Percentiles rank a stretch among this genome's conserved stretches.
Conservation (phyloP, 2,797 vertebrate genomes). For the Brotula barbata region DNA sequence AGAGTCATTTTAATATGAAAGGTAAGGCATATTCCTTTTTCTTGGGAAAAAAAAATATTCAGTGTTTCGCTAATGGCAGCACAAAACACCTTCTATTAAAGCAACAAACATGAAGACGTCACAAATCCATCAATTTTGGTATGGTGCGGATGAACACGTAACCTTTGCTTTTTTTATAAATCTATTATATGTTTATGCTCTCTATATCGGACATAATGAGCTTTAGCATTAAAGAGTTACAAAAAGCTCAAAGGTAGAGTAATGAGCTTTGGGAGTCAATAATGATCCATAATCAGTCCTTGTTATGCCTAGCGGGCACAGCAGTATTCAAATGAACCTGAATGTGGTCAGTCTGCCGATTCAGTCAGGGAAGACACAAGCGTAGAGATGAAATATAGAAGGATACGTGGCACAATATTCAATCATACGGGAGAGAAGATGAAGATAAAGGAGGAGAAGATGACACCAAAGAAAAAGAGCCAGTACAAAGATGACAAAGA, state of each 20-base stretch:
- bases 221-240: slow-evolving; percentile 1
- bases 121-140: slow-evolving; percentile 13
- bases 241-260: neutral
- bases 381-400: neutral
- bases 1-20: too few relatives aligned
- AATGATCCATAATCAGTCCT: slow-evolving; percentile 21
- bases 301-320: slow-evolving; percentile 17
- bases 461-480: neutral
- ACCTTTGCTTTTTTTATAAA: slow-evolving; percentile 11
- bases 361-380: neutral
- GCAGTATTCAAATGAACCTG: slow-evolving; percentile 2
- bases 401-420: neutral
- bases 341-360: neutral
- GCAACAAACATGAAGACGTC: too few relatives aligned
- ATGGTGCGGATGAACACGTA: slow-evolving; percentile 33
- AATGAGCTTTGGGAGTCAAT: neutral
- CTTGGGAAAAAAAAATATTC: too few relatives aligned
- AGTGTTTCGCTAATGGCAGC: too few relatives aligned
- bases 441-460: too few relatives aligned
- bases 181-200: slow-evolving; percentile 27
- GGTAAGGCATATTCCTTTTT: too few relatives aligned
- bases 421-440: too few relatives aligned
- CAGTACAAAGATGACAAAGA: too few relatives aligned
- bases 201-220: slow-evolving; percentile 6
- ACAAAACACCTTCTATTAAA: too few relatives aligned